Conservation (phyloP, 2,113 vertebrate species). For the Carassius gibelio region DNA sequence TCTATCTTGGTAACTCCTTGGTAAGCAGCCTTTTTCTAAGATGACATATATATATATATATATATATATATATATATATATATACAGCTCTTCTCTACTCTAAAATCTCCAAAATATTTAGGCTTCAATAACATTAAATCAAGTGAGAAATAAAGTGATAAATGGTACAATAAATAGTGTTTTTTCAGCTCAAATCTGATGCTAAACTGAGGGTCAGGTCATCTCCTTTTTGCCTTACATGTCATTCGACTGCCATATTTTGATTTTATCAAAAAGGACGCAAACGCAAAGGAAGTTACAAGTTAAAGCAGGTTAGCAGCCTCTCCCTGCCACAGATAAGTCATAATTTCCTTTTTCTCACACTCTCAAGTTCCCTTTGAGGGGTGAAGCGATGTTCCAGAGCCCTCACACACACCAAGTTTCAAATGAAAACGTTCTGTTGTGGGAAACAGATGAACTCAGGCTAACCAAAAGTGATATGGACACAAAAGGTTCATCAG, state of each 20-base stretch:
- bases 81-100: neutral
- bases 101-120: neutral
- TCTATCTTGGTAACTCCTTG: neutral
- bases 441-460: slow-evolving; percentile 69
- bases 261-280: slow-evolving; percentile 37
- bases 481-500: slow-evolving; percentile 25
- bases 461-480: slow-evolving; percentile 54
- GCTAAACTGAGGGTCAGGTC: neutral
- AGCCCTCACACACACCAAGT: slow-evolving; percentile 18
- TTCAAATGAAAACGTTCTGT: slow-evolving; percentile 36
- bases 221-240: neutral
- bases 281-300: slow-evolving; percentile 44
- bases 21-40: neutral
- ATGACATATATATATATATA: neutral
- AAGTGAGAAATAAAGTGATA: neutral
- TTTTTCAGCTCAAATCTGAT: neutral
- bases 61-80: no score
- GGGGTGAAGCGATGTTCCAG: slow-evolving; percentile 18
- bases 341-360: slow-evolving; percentile 66
- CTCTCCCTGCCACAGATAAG: slow-evolving; percentile 16
- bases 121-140: neutral
- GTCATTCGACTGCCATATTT: neutral
- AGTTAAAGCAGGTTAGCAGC: slow-evolving; percentile 48
- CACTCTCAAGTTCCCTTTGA: slow-evolving; percentile 54
- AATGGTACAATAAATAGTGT: neutral